phyloP scores from a whole-genome alignment of 2,797 vertebrate species.

The Ctenopoma kingsleyae region DNA sequence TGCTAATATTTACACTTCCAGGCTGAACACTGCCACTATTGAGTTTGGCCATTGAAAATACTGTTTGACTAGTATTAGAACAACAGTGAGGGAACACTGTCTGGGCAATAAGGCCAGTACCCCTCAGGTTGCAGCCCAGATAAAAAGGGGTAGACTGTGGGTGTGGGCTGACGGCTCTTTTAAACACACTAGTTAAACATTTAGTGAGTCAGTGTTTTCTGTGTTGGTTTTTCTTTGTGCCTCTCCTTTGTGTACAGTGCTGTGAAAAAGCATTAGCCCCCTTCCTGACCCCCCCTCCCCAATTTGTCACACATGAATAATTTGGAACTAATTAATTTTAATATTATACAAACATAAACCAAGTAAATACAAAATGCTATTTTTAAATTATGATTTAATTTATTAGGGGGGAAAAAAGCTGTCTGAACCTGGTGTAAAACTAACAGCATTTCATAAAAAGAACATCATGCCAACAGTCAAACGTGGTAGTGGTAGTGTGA shows the following conservation, averaged over 20 bases:
- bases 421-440: too few relatives aligned
- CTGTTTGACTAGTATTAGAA: slow-evolving; percentile 91
- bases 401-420: too few relatives aligned
- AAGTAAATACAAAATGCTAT: too few relatives aligned
- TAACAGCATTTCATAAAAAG: too few relatives aligned
- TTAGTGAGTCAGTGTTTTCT: slow-evolving; percentile 48
- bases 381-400: too few relatives aligned
- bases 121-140: slow-evolving; percentile 60
- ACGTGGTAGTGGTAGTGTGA: too few relatives aligned
- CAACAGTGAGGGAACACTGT: slow-evolving; percentile 83
- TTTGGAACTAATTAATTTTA: too few relatives aligned
- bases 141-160: slow-evolving; percentile 45
- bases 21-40: slow-evolving; percentile 89
- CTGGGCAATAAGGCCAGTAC: slow-evolving; percentile 69
- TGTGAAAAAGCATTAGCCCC: too few relatives aligned
- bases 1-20: slow-evolving; percentile 94
- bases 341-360: too few relatives aligned
- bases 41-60: slow-evolving; percentile 89
- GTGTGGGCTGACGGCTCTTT: slow-evolving; percentile 55
- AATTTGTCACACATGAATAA: too few relatives aligned
- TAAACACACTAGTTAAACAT: slow-evolving; percentile 60
- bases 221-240: slow-evolving; percentile 48
- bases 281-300: too few relatives aligned
- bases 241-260: slow-evolving; percentile 17
- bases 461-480: too few relatives aligned